Conservation (phyloP, 2,113 vertebrate species). For the Hymenochirus boettgeri region DNA sequence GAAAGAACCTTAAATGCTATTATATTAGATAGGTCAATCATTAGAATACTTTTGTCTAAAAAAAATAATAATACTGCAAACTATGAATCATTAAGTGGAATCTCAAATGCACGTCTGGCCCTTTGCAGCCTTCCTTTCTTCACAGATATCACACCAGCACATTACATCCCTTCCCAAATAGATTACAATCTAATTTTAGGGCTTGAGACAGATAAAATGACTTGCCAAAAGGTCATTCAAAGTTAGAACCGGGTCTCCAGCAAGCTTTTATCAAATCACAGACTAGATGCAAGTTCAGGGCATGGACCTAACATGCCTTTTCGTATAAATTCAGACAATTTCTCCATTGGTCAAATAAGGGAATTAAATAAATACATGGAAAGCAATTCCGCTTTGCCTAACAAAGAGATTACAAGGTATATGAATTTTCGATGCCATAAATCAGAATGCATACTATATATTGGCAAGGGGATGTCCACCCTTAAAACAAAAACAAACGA, state of each 20-base stretch:
- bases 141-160: slow-evolving; percentile 37
- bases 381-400: too few relatives aligned
- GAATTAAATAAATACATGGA: too few relatives aligned
- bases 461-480: too few relatives aligned
- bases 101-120: neutral
- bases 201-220: slow-evolving; percentile 34
- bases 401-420: too few relatives aligned
- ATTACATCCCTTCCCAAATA: slow-evolving; percentile 40
- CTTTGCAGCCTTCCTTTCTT: slow-evolving; percentile 11
- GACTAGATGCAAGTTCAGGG: neutral
- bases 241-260: slow-evolving; percentile 36
- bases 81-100: neutral
- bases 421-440: too few relatives aligned
- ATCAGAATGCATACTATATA: too few relatives aligned
- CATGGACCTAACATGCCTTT: neutral
- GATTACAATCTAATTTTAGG: slow-evolving; percentile 42
- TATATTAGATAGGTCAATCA: too few relatives aligned
- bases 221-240: slow-evolving; percentile 42
- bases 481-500: too few relatives aligned
- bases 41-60: too few relatives aligned
- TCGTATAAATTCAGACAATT: neutral
- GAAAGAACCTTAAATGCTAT: too few relatives aligned
- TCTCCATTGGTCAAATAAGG: too few relatives aligned
- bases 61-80: too few relatives aligned
- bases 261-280: slow-evolving; percentile 16